Conservation (phyloP, 1,140 invertebrate genomes). For the Akabosia matsudoensis region DNA sequence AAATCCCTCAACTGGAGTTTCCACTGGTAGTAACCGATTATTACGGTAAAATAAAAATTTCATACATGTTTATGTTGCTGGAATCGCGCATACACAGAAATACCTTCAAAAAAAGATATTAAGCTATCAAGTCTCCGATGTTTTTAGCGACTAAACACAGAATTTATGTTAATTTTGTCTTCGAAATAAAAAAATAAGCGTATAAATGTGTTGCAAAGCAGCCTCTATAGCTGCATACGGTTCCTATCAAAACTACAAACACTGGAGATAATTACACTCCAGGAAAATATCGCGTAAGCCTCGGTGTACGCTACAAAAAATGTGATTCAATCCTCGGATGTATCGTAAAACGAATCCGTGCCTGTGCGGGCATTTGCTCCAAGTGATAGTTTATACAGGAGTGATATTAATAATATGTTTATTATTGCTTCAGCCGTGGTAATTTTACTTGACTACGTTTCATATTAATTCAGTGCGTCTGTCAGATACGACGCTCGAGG, state of each 20-base stretch:
- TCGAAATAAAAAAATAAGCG: not conserved
- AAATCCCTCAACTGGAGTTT: slow-evolving; percentile 1
- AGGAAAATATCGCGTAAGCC: too few species aligned
- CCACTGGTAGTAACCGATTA: not conserved
- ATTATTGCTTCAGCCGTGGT: not conserved
- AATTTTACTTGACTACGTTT: not conserved
- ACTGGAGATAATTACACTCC: not conserved
- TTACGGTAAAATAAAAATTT: slow-evolving; percentile 16
- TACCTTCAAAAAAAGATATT: not conserved
- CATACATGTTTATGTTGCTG: not conserved
- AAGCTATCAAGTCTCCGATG: too few species aligned
- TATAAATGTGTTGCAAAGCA: not conserved
- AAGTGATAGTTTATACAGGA: too few species aligned
- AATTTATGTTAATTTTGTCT: slow-evolving; percentile 6
- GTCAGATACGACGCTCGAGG: slow-evolving; percentile 12
- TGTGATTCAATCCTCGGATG: too few species aligned
- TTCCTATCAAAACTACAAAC: slow-evolving; percentile 18
- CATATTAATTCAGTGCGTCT: slow-evolving; percentile 13
- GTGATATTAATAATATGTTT: not conserved
- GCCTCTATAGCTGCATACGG: not conserved
- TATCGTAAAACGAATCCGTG: too few species aligned
- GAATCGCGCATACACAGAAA: not conserved
- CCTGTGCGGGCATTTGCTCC: too few species aligned
- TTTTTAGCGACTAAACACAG: too few species aligned
- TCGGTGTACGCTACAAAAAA: too few species aligned